Base-by-base conservation (phyloP, 2,888 invertebrate species). In the Beris morrisii region DNA sequence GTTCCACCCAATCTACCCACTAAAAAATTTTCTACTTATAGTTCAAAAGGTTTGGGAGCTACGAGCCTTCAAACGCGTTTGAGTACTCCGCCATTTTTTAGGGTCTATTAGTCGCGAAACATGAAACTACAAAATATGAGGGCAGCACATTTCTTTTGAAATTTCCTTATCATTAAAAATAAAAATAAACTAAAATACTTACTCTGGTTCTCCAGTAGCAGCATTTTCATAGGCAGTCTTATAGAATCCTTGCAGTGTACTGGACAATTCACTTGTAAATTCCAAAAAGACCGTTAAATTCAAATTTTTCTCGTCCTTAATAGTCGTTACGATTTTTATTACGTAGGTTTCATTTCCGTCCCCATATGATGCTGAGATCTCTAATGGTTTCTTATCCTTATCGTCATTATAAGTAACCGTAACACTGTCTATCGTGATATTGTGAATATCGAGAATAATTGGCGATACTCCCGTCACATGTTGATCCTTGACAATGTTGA, bases 181-280 rank as follows among this genome's bases (percentile, higher is more conserved):
- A n/a, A 22, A 22, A 22, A 22, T 2, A 22, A 1, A 22, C 22
- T 22, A 22, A 22, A 58, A 1, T 58, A 76, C 79, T 77, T 75
- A 84, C 84, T 80, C 81, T 67, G 75, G 77, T 56, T 76, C 69
- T 5, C 75, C 75, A 32, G 75, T 78, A 0, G 74, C 73, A n/a
- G 74, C 73, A 71, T 84, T 81, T 1, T 75, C 68, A 71, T 84
- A 84, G 54, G 80, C 79, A 59, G 83, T 83, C 71, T 82, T 79
- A 75, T 85, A 85, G 70, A 84, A 80, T 32, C 85, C 85, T 72
- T 84, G 84, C 55, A 87, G 76, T 2, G 84, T 83, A 67, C 83
- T 82, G 31, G 83, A 83, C 32, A 88, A 75, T 68, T 80, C 76
- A 43, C 86, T 85, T 3, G 75, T 75, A 74, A 83, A 88, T 58